Conservation (phyloP, 2,888 invertebrate species). For the Cephus sareptanus region DNA sequence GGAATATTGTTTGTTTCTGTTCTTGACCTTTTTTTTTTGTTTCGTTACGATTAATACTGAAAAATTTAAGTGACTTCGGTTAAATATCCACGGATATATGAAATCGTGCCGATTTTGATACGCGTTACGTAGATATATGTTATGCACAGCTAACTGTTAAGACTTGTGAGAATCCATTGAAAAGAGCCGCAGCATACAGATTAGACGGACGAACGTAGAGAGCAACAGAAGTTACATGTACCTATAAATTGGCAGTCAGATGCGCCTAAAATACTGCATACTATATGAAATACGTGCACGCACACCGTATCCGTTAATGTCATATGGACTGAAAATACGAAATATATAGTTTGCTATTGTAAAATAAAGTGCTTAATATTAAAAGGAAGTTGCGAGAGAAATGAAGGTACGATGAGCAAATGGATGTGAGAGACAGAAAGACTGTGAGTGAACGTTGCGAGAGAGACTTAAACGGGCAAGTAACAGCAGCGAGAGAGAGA, state of each 20-base stretch:
- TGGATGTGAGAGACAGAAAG: neutral
- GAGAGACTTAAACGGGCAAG: neutral
- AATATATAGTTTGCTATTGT: neutral
- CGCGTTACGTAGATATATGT: neutral
- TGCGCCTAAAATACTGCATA: neutral
- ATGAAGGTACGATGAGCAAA: neutral
- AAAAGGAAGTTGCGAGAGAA: neutral
- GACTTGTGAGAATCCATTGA: neutral
- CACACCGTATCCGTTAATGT: neutral
- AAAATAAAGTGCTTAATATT: slow-evolving; percentile 3
- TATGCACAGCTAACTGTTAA: neutral
- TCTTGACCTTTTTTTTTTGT: slow-evolving; percentile 9
- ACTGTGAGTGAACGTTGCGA: slow-evolving; percentile 10
- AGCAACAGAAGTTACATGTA: neutral
- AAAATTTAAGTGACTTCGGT: neutral
- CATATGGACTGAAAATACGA: neutral
- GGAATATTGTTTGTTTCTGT: slow-evolving; percentile 15
- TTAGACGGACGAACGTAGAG: neutral
- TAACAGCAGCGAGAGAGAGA: slow-evolving; percentile 15
- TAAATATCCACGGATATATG: neutral
- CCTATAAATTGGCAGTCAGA: neutral
- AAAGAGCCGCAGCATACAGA: neutral
- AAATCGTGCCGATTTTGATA: slow-evolving; percentile 2
- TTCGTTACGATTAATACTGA: slow-evolving; percentile 11
- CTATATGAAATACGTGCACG: neutral